A percentile compares a stretch with the other conserved stretches of the same genome.
Evolutionary conservation across 2,888 invertebrate genomes (phyloP).

Genomic region (Tipula lateralis): DNA sequence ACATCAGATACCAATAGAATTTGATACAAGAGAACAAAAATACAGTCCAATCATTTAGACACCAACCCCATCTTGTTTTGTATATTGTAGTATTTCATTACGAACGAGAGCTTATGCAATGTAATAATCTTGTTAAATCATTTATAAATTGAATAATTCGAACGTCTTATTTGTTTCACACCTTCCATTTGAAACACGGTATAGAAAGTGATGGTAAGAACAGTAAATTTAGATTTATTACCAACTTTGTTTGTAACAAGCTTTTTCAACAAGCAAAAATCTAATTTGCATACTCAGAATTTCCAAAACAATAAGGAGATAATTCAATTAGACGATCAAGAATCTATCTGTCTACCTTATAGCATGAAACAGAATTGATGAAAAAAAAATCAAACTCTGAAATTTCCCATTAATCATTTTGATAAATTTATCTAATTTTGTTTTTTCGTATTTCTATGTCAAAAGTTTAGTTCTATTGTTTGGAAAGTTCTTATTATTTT

Average conservation of each 20-base stretch:
- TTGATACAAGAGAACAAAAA: too few relatives aligned
- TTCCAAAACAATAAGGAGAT: background rate
- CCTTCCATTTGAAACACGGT: too few relatives aligned
- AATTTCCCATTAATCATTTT: background rate
- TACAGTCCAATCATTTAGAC: too few relatives aligned
- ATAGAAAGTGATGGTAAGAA: background rate
- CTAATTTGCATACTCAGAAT: background rate
- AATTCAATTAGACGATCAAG: background rate
- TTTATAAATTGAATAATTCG: too few relatives aligned
- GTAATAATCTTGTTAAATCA: too few relatives aligned
- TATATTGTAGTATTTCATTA: too few relatives aligned
- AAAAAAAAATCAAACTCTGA: background rate
- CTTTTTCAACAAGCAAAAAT: background rate
- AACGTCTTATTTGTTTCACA: too few relatives aligned
- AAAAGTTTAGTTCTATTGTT: background rate
- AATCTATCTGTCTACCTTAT: background rate
- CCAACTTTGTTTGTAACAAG: background rate
- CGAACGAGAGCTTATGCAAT: too few relatives aligned
- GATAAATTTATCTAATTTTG: background rate
- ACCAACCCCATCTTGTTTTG: too few relatives aligned
- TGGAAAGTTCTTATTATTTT: background rate
- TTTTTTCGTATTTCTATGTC: background rate
- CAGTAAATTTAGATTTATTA: background rate
- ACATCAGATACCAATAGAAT: too few relatives aligned
- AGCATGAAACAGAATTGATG: background rate